Evolutionary conservation across 2,113 vertebrate genomes (phyloP), one percentile per base, ranked within the genome.

Genomic region (Megatriorchis doriae): DNA sequence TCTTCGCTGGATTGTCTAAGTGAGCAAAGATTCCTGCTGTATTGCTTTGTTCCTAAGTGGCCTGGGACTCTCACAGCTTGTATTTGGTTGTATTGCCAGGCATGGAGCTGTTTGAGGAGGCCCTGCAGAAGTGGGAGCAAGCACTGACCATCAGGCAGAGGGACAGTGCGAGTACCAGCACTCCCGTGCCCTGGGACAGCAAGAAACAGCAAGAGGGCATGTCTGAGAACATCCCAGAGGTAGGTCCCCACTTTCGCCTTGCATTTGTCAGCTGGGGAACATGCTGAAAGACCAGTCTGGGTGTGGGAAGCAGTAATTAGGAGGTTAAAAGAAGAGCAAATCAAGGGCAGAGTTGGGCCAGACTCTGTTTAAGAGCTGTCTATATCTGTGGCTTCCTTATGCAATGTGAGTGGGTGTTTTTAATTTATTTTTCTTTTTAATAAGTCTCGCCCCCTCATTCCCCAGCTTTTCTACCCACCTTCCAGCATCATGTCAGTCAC

Each of bases 31-130:
- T 19, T 68, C 1, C 1, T 34, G 19, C 58, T 92, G 45, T 67
- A 26, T 40, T 0, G 1, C 86, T 86, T 62, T 80, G 47, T 38
- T 67, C 47, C 47, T n/a, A 8, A 10, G 18, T 56, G 66, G 31
- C 42, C 16, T 5, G 15, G 45, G 26, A 47, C 59, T 62, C 88
- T 94, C 62, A 62, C 20, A 68, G 56, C 48, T 61, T 50, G 15
- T 32, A 2, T 91, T 55, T 72, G 74, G 15, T 93, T 90, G n/a
- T 2, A 0, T 71, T 89, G n/a, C 45, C 75, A 99, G 99, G 99
- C 58, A 99, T 99, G 99, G 99, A 99, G 97, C 98, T 99, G 67
- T 99, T 99, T 86, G 99, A 99, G 93, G 99, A 99, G 96, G 99
- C 99, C 4, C 97, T 99, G 56, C 99, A 98, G 92, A 99, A 99